Evolutionary conservation across 2,888 invertebrate species (phyloP).

Genomic region (Macrophya annulata): DNA sequence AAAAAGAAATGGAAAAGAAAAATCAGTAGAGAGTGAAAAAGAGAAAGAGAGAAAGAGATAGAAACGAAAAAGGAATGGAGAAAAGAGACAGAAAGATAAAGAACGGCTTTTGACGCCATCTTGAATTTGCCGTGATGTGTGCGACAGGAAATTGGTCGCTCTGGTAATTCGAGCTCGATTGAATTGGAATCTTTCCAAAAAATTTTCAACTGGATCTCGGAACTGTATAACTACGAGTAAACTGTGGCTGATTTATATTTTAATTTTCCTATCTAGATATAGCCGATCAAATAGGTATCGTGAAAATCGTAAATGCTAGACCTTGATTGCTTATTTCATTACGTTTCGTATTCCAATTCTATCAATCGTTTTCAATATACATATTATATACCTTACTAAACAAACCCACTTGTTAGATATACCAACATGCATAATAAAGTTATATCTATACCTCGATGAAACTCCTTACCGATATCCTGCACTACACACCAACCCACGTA

Average conservation of each 20-base stretch:
- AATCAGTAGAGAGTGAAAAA: conserved; percentile 20
- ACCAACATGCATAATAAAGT: not conserved
- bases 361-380: not conserved
- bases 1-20: not conserved
- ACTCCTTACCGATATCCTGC: not conserved
- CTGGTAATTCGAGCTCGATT: conserved; percentile 39
- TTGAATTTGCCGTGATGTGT: conserved; percentile 56
- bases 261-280: not conserved
- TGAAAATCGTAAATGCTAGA: not conserved
- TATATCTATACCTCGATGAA: not conserved
- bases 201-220: conserved; percentile 33
- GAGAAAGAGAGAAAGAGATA: not conserved
- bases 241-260: not conserved
- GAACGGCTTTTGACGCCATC: conserved; percentile 48
- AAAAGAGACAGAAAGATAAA: not conserved
- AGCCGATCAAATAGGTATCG: not conserved
- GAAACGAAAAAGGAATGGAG: not conserved
- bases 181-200: conserved; percentile 34
- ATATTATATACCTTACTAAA: not conserved
- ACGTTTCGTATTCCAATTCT: not conserved
- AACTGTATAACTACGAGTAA: not conserved
- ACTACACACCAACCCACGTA: not conserved
- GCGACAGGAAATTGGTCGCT: conserved; percentile 18
- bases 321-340: not conserved
- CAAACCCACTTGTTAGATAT: not conserved